Percentiles rank a stretch among this genome's conserved stretches.
Conservation (phyloP, 92 coral and sea anemone genomes). For the Metridium senile region DNA sequence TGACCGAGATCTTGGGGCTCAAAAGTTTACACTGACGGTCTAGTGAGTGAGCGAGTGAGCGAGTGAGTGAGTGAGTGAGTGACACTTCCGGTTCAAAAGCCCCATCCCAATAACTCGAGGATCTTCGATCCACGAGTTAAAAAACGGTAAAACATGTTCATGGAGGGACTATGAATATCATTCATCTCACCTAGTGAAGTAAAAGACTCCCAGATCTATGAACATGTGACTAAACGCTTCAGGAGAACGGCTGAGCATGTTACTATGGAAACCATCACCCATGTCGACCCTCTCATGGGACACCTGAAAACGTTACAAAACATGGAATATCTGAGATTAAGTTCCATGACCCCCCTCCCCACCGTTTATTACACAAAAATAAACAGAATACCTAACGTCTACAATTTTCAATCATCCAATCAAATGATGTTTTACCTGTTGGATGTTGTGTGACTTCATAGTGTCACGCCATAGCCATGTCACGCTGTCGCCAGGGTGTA, state of each 20-base stretch:
- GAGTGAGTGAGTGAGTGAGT: no score
- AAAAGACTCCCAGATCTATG: slow-evolving; percentile 70
- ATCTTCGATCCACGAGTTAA: neutral
- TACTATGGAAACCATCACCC: slow-evolving; percentile 67
- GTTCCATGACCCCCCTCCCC: no score
- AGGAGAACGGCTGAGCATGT: slow-evolving; percentile 40
- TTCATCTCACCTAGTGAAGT: slow-evolving; percentile 77
- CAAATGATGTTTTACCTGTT: slow-evolving; percentile 55
- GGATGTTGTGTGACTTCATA: slow-evolving; percentile 59
- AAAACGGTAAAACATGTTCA: neutral
- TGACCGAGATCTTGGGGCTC: no score
- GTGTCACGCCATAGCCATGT: slow-evolving; percentile 81
- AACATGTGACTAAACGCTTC: slow-evolving; percentile 65
- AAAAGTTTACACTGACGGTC: no score
- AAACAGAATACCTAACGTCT: no score
- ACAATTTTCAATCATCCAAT: no score
- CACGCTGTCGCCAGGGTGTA: slow-evolving; percentile 85
- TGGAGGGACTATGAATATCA: no score
- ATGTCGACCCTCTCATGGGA: slow-evolving; percentile 52
- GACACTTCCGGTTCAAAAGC: no score
- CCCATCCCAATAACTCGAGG: no score
- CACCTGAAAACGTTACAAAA: slow-evolving; percentile 36
- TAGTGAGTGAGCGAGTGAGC: no score
- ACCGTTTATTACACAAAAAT: no score
- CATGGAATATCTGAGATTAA: no score